These are phyloP conservation scores for Diadegma fenestrale DNA, from an alignment of 2,888 invertebrate genomes.

Conservation along the genomic window DNA sequence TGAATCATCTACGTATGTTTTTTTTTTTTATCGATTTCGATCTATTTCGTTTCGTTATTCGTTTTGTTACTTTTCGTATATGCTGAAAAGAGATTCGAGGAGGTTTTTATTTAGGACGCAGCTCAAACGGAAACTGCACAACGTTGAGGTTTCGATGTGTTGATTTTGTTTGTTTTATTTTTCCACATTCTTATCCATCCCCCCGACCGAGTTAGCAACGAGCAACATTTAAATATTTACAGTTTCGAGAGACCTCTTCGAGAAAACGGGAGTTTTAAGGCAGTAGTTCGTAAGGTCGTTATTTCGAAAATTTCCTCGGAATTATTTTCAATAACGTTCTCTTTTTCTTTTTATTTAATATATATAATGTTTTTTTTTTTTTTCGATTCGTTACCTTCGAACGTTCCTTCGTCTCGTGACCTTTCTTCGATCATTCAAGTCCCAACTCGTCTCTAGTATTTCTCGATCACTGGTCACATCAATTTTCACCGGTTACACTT, in stretches of 20 bases:
- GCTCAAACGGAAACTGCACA: conserved; percentile 31
- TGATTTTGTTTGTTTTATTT: conserved; percentile 49
- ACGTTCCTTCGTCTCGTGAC: conserved; percentile 60
- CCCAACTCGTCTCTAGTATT: conserved; percentile 31
- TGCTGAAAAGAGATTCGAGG: conserved; percentile 29
- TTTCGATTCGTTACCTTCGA: conserved; percentile 50
- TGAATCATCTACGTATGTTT: conserved; percentile 56
- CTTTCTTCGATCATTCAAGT: conserved; percentile 22
- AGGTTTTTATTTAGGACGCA: conserved; percentile 6
- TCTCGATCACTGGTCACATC: conserved; percentile 55
- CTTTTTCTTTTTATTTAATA: not conserved
- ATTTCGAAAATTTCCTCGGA: conserved; percentile 68
- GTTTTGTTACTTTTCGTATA: conserved; percentile 41
- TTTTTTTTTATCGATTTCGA: conserved; percentile 39
- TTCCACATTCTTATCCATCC: conserved; percentile 43
- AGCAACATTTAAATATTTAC: conserved; percentile 71
- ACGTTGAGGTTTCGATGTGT: conserved; percentile 23
- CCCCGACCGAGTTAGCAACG: conserved; percentile 57
- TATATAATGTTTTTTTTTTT: conserved; percentile 46
- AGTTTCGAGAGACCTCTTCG: conserved; percentile 60
- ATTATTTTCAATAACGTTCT: conserved; percentile 68
- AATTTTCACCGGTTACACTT: conserved; percentile 53
- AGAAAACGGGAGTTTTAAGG: conserved; percentile 73
- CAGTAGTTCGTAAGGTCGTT: conserved; percentile 75
- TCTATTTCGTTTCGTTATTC: conserved; percentile 45